Conservation (phyloP, 2,888 invertebrate species). For the Erpobdella octoculata region DNA sequence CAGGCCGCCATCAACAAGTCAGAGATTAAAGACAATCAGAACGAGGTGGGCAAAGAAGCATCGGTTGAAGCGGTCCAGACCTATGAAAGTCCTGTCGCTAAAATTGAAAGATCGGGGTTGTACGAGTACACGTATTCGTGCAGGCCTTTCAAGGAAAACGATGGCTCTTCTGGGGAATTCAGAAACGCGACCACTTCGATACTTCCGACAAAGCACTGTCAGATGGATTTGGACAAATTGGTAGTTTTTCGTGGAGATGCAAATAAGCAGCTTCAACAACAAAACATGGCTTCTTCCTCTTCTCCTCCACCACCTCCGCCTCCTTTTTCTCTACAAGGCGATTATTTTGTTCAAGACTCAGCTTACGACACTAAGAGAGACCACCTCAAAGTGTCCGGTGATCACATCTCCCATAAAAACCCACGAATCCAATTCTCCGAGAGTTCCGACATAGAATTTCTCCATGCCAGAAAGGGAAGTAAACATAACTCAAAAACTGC, state of each 20-base stretch:
- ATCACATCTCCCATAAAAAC: not conserved
- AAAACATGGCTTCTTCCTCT: not conserved
- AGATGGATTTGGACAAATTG: conserved; percentile 11
- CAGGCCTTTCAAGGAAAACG: not conserved
- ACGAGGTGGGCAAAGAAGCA: not conserved
- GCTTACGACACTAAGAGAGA: not conserved
- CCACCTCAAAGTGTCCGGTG: not conserved
- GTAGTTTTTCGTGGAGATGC: not conserved
- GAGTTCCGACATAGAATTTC: not conserved
- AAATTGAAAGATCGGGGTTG: not conserved
- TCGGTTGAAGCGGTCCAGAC: not conserved
- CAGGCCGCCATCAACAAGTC: not conserved
- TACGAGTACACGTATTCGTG: conserved; percentile 28
- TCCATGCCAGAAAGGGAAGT: not conserved
- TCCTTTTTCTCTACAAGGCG: not conserved
- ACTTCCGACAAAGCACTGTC: conserved; percentile 1
- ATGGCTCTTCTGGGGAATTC: not conserved
- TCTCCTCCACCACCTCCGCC: not conserved
- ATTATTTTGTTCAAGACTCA: not conserved
- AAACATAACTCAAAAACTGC: not conserved
- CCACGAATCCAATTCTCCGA: not conserved
- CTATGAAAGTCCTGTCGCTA: not conserved
- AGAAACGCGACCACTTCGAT: not conserved
- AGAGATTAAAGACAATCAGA: not conserved
- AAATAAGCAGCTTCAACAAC: conserved; percentile 9